Evolutionary conservation across 2,113 vertebrate species (phyloP), one percentile per base, ranked within the genome.

Genomic region (Tringa solitaria): DNA sequence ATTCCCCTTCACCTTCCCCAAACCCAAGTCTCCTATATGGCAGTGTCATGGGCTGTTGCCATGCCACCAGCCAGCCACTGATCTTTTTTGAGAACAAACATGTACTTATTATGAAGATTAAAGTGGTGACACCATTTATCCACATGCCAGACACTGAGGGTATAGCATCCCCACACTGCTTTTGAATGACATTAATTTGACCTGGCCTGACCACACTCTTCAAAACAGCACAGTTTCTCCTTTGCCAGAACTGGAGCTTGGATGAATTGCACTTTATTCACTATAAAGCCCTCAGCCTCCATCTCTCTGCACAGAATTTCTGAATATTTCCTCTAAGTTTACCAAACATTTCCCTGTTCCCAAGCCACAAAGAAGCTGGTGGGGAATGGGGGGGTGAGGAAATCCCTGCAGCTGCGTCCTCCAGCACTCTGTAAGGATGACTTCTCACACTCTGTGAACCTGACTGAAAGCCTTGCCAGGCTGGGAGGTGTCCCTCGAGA

Each of bases 21-120:
- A 94, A 93, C 70, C 81, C 48, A 91, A 69, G 94, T 89, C 90
- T 95, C 87, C 94, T 92, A 43, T 39, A 83, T 67, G 85, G 87
- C 77, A 87, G 48, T 90, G 85, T 87, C 93, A 93, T 81, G 91
- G 94, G 81, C 85, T 86, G 95, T 93, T 95, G 90, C 94, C 88
- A 91, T 95, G 95, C 96, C 97, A 89, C 92, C 87, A 95, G 90
- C 65, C 79, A 10, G 84, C 94, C 96, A 89, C 91, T 85, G 95
- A 96, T 95, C 86, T 96, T 96, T 96, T 97, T 87, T 87, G 88
- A 97, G 94, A 96, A 96, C 96, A 97, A 97, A 88, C 1, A 3
- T 74, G 94, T 86, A 35, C 59, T 97, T 96, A 94, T 97, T 90
- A 91, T 9, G 45, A 93, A 94, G 83, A 97, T 95, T 95, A 91